These are phyloP conservation scores for Copsychus sechellarum DNA, from an alignment of 2,113 vertebrate genomes.

Conservation along the genomic window DNA sequence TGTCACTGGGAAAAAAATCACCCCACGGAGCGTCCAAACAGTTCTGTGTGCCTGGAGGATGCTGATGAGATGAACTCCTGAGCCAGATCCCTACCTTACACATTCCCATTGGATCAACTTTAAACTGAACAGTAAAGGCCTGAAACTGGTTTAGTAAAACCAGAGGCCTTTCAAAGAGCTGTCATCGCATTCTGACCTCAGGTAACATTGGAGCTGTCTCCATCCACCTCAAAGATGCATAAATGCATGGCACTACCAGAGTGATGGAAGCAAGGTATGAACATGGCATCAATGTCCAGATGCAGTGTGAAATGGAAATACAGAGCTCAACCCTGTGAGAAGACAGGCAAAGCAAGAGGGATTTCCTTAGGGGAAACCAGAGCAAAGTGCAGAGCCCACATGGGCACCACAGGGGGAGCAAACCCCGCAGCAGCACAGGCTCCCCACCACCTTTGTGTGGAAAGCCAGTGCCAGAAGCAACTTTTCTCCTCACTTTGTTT, in stretches of 20 bases:
- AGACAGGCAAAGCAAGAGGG: neutral
- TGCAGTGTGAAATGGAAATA: neutral
- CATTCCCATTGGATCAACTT: neutral
- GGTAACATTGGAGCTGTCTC: neutral
- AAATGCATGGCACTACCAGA: neutral
- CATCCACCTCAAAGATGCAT: neutral
- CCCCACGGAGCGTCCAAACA: fast-evolving
- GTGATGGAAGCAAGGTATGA: fast-evolving
- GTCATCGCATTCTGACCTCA: neutral
- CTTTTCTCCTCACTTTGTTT: neutral
- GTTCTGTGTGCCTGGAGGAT: neutral
- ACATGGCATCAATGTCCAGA: neutral
- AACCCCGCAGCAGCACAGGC: fast-evolving
- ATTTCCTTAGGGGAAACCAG: neutral
- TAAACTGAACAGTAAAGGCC: neutral
- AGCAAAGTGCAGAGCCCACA: neutral
- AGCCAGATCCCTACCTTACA: fast-evolving
- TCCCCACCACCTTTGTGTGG: fast-evolving
- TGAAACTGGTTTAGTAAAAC: neutral
- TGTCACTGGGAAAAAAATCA: neutral
- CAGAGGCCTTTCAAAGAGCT: neutral
- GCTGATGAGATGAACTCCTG: neutral
- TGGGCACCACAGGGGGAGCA: fast-evolving
- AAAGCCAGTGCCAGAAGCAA: neutral
- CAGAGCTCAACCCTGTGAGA: fast-evolving